Base-by-base conservation (phyloP, 2,113 vertebrate species). In the Caracal caracal region DNA sequence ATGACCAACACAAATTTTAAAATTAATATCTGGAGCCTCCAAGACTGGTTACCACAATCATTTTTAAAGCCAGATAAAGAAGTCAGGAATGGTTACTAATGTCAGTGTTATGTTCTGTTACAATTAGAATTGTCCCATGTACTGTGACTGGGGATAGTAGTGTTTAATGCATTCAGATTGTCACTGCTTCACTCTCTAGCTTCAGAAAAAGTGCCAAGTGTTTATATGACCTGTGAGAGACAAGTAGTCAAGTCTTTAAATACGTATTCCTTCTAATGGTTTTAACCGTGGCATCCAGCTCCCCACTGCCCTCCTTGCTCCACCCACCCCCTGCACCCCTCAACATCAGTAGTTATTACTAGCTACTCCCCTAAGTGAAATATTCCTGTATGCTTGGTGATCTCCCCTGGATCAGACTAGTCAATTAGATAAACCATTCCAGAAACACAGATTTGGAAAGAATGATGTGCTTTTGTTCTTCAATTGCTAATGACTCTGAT, bases 1-100 rank as follows among this genome's bases (percentile, higher is more conserved):
- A 94, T 97, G 83, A 95, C 80, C 33, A 92, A 80, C 68, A 95
- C 87, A 98, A 89, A 96, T 94, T 95, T 96, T 88, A 81, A 96
- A 97, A 85, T 96, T 88, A 97, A 15, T 97, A 90, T 97, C 88
- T 96, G 35, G 47, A 79, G 33, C 16, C 28, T 97, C 96, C 22
- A 47, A 80, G 43, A 92, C 30, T 63, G 56, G 92, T 79, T 94
- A 75, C 84, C 78, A 88, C 35, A 94, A 0, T 92, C 40, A 93
- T 88, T 79, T 97, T 94, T 88, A 90, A 96, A 97, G 76, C 59
- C 65, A 93, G 80, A 92, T 96, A 78, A 95, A 92, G 80, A 92
- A 88, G 70, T 89, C 80, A 96, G 80, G 83, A 66, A 80, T 84
- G 10, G 53, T 89, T 61, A 84, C 86, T 91, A 33, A 80, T 65